Evolutionary conservation across 2,113 vertebrate species (phyloP), one percentile per base, ranked within the genome.

Genomic region (Merops nubicus): DNA sequence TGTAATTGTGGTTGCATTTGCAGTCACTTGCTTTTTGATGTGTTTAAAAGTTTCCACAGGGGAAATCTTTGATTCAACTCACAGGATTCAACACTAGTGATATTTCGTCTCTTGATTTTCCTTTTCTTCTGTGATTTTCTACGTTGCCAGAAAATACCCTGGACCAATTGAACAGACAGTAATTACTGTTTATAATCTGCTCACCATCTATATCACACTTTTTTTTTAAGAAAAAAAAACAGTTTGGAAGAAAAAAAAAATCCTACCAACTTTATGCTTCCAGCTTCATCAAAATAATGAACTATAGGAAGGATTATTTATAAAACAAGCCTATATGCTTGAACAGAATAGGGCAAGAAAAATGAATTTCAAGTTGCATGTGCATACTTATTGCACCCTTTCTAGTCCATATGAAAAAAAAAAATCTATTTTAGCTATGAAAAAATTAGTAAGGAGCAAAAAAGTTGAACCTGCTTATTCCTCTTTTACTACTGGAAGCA

Each of bases 1-100:
- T 63, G 16, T 43, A 89, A 80, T 50, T 85, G 65, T 78, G 51
- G 68, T 63, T 93, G 91, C 59, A 59, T 51, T 45, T 68, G 93
- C 38, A 81, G 56, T 73, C 83, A 93, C 20, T 95, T 19, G 38
- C 9, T 91, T 91, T 89, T 78, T 91, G 80, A 91, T 78, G 63
- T 65, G 79, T 43, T 63, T 67, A 26, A 89, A 91, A 67, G 57
- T 84, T 91, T 80, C 84, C 93, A 87, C 79, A 74, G 19, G n/a
- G 45, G 17, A 91, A 90, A 83, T 42, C 59, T 77, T 80, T 83
- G 70, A 85, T 68, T 68, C 65, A 64, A 60, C 76, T 80, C 64
- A 87, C 1, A 1, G 28, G 29, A 92, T 72, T 72, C 76, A 75
- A 51, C 25, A 54, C 23, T 81, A 93, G 51, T 29, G 18, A 54